Conservation (phyloP, 1,140 invertebrate species). For the Adelges cooleyi region DNA sequence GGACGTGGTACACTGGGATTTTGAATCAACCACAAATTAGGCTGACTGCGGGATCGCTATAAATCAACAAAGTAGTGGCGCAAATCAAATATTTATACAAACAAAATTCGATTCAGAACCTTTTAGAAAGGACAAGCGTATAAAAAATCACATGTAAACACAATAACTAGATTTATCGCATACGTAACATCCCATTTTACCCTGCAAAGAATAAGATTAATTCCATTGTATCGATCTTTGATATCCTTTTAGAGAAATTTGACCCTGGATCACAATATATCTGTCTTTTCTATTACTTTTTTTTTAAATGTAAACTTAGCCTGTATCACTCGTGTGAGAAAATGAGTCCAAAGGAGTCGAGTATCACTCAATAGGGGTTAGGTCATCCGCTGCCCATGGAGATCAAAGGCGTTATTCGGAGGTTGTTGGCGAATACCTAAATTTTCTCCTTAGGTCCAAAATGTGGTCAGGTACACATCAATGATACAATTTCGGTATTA, state of each 20-base stretch:
- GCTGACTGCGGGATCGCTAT: not conserved
- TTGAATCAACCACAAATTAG: conserved; percentile 25
- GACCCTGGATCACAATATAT: conserved; percentile 10
- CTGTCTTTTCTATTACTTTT: not conserved
- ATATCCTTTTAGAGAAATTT: conserved; percentile 23
- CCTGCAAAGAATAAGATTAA: not conserved
- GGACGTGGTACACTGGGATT: not conserved
- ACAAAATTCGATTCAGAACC: not conserved
- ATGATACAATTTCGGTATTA: no score
- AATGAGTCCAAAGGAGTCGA: no score
- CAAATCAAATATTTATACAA: conserved; percentile 22
- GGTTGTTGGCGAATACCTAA: not conserved
- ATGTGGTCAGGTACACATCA: no score
- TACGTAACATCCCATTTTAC: conserved; percentile 5
- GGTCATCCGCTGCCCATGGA: not conserved
- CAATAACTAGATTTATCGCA: conserved; percentile 15
- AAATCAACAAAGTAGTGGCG: conserved; percentile 13
- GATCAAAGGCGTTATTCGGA: conserved; percentile 10
- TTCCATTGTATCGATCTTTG: conserved; percentile 13
- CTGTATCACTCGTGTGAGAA: no score
- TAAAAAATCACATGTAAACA: not conserved
- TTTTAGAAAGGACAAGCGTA: not conserved
- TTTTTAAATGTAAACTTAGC: not conserved
- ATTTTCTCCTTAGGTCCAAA: not conserved
- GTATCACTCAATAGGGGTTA: no score